Evolutionary conservation across 1,140 invertebrate genomes (phyloP).

Genomic region (Theocolax elegans): DNA sequence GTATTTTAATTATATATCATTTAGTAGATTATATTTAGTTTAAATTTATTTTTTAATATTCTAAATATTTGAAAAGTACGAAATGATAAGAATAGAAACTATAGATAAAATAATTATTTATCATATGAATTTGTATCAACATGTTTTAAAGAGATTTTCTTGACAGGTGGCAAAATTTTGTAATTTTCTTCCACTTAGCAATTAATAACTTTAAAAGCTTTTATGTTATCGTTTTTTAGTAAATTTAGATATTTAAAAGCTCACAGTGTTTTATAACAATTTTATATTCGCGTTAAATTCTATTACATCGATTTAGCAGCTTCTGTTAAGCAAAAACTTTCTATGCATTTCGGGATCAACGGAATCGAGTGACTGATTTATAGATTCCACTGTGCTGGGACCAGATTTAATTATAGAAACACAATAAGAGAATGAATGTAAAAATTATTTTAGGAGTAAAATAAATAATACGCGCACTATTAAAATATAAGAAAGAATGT

Average conservation of each 20-base stretch:
- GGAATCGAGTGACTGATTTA: slow-evolving; percentile 4
- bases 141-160: slow-evolving; percentile 3
- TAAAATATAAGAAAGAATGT: no score
- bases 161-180: neutral
- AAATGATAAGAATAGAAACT: no score
- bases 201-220: neutral
- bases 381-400: slow-evolving; percentile 26
- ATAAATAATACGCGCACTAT: no score
- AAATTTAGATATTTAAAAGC: slow-evolving; percentile 16
- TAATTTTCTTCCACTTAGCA: neutral
- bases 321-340: slow-evolving; percentile 3
- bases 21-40: no score
- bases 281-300: slow-evolving; percentile 8
- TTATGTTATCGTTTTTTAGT: neutral
- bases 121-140: no score
- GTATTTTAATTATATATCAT: no score
- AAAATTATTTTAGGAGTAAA: no score
- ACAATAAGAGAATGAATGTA: no score
- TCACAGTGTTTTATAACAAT: neutral
- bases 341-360: slow-evolving; percentile 34
- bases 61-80: no score
- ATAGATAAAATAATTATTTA: no score
- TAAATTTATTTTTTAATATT: no score
- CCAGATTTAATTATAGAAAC: no score
- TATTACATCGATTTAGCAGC: neutral